Conservation (phyloP, 2,888 invertebrate genomes). For the Sphaerophoria taeniata region DNA sequence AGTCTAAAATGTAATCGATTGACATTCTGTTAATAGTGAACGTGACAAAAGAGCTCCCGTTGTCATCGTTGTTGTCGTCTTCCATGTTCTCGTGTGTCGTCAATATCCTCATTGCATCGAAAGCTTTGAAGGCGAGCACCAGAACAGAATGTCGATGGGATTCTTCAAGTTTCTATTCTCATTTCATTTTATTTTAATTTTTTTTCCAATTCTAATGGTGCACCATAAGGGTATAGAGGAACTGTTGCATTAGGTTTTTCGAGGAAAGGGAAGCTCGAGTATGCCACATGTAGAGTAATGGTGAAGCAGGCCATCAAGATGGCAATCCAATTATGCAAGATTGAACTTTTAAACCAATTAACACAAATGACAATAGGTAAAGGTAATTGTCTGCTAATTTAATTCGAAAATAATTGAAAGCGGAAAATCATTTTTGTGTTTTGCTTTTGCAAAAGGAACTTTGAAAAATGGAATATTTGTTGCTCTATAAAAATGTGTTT, state of each 20-base stretch:
- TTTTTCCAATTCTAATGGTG: constrained; percentile 29
- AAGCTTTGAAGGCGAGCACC: background rate
- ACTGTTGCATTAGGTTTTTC: constrained; percentile 51
- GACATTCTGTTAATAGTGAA: constrained; percentile 71
- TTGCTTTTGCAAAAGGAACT: no score
- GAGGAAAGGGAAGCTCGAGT: background rate
- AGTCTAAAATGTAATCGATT: constrained; percentile 71
- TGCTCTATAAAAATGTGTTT: no score
- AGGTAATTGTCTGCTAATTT: constrained; percentile 35
- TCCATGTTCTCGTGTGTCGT: constrained; percentile 31
- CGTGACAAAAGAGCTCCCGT: constrained; percentile 66
- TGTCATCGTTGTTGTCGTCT: constrained; percentile 33
- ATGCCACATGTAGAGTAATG: no score
- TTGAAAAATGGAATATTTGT: no score
- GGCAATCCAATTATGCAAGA: constrained; percentile 68
- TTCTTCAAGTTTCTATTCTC: constrained; percentile 20
- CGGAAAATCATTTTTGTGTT: constrained; percentile 20
- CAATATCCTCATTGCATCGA: constrained; percentile 2
- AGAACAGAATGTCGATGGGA: background rate
- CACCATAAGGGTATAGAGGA: constrained; percentile 38
- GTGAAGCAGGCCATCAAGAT: constrained; percentile 50
- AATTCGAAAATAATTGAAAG: constrained; percentile 18
- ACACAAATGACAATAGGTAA: constrained; percentile 44
- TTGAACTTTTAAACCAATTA: constrained; percentile 69
- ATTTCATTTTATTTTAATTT: constrained; percentile 14